Base-by-base conservation (phyloP, 2,888 invertebrate species). In the Nomada flava region DNA sequence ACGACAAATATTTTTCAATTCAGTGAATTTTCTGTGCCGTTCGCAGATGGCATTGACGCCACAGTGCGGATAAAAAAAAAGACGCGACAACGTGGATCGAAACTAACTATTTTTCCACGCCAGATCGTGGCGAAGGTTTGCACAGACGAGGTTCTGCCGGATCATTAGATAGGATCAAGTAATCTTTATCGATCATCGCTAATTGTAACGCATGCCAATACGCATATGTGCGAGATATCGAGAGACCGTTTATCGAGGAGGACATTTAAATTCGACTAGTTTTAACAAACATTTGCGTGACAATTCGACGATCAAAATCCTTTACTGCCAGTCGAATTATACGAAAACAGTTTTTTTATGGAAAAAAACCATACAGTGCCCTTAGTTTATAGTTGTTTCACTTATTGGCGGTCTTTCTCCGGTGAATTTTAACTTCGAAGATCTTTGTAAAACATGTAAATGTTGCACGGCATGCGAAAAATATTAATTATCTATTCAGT, bases 171-270 rank as follows among this genome's bases (percentile, higher is more conserved):
- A 13, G 29, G 29, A 47, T 36, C 13, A 18, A 5, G 13, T 18
- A 64, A 74, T 60, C 20, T 13, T 73, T 60, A 65, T 77, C 64
- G 20, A 18, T 60, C 65, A 13, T 26, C 68, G 26, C 50, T 42
- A 76, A 47, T 4, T 18, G 5, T 15, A 42, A 42, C 23, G 44
- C 4, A 9, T 9, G 47, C 44, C 18, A 4, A 20, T 57, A 64
- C 47, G 23, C 1, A 1, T 42, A 15, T 7, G 10, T 1, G 23
- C 59, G 15, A 10, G 11, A 7, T 26, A 29, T n/a, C 13, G 20
- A n/a, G 59, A 18, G 59, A 18, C 10, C 47, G 50, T 55, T 55
- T 15, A 55, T 42, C 2, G 23, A 42, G 1, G 53, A 42, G 23
- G 13, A 26, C 20, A 63, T 63, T 67, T n/a, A 36, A 65, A 13